A percentile compares a stretch with the other conserved stretches of the same genome.
Conservation (phyloP, 1,140 invertebrate genomes). For the Saxidomus purpurata region DNA sequence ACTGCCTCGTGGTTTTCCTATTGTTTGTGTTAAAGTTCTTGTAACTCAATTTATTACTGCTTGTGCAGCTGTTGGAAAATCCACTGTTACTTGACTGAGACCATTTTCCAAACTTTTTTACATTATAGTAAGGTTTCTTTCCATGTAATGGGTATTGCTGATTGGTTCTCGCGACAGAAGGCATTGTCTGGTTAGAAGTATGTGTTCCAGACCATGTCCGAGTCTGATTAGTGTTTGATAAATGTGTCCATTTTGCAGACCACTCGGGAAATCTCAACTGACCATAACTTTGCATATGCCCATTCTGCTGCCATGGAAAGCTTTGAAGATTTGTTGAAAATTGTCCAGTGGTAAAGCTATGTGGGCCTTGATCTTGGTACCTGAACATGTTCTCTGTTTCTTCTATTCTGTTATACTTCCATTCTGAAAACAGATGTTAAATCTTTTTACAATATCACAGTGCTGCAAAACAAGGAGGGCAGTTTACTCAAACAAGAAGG, state of each 20-base stretch:
- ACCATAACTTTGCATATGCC: neutral
- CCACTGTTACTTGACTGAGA: neutral
- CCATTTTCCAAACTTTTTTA: neutral
- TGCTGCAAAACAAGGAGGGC: too few relatives aligned
- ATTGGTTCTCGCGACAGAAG: too few relatives aligned
- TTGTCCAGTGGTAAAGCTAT: neutral
- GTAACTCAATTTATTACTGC: too few relatives aligned
- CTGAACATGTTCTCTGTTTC: neutral
- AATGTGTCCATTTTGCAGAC: neutral
- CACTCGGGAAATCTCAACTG: neutral
- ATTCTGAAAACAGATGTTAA: neutral
- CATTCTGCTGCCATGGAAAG: neutral
- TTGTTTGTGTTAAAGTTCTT: too few relatives aligned
- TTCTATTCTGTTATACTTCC: neutral
- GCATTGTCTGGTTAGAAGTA: neutral
- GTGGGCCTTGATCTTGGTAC: neutral
- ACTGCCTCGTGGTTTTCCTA: too few relatives aligned
- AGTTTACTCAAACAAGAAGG: too few relatives aligned
- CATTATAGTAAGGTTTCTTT: too few relatives aligned
- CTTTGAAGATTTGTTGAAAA: neutral
- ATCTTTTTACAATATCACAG: too few relatives aligned
- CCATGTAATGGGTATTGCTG: too few relatives aligned
- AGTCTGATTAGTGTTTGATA: neutral
- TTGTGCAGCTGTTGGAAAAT: too few relatives aligned
- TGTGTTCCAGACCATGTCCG: neutral